These are phyloP conservation scores for Drosophila arawakana DNA, from an alignment of 1,140 invertebrate genomes.

Conservation along the genomic window DNA sequence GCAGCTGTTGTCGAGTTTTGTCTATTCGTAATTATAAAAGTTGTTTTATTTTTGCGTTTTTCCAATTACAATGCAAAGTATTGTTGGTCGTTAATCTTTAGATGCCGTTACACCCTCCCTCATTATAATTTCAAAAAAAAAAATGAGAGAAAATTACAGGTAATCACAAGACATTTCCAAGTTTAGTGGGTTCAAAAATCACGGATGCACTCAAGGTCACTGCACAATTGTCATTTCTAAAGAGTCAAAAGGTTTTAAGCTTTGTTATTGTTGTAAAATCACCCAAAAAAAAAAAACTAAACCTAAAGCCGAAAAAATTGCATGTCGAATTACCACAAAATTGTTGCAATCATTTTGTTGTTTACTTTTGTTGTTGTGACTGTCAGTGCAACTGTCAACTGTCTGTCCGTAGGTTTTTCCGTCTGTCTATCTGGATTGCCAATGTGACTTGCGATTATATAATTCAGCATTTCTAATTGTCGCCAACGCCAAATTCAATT, in stretches of 20 bases:
- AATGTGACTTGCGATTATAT: conserved; percentile 27
- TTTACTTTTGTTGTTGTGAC: not conserved
- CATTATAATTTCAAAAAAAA: conserved; percentile 28
- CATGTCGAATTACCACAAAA: conserved; percentile 40
- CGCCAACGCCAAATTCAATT: conserved; percentile 23
- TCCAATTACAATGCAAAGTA: conserved; percentile 2
- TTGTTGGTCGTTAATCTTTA: conserved; percentile 27
- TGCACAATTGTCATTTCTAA: conserved; percentile 5
- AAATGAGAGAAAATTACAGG: conserved; percentile 27
- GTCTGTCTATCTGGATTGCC: not conserved
- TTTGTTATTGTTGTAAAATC: not conserved
- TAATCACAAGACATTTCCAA: conserved; percentile 16
- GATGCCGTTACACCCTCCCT: conserved; percentile 36
- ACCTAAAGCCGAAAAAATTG: conserved; percentile 8
- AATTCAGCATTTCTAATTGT: conserved; percentile 24
- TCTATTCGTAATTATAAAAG: conserved; percentile 7
- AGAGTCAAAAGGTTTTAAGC: not conserved
- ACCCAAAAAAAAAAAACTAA: conserved; percentile 16
- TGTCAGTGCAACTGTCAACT: conserved; percentile 16
- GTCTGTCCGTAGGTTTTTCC: not conserved
- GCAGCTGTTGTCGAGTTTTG: conserved; percentile 15
- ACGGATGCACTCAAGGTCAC: not conserved
- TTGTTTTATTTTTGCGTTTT: not conserved
- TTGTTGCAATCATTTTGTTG: conserved; percentile 42
- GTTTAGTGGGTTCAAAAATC: conserved; percentile 1